Percentiles rank a stretch among this genome's conserved stretches.
Conservation (phyloP, 2,888 invertebrate genomes). For the Acronicta leporina region DNA sequence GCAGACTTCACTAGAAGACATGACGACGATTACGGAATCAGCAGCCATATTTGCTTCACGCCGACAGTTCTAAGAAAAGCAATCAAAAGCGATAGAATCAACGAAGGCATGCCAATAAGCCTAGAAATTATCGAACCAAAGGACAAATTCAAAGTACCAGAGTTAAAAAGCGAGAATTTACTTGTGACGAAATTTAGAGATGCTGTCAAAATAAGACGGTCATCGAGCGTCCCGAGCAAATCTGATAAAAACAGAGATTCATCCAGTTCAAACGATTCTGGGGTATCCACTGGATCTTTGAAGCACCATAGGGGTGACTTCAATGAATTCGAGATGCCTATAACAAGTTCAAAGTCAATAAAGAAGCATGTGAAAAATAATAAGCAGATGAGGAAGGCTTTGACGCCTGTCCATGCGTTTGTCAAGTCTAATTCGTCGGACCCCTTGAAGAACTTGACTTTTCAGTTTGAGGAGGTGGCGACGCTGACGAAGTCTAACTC, state of each 20-base stretch:
- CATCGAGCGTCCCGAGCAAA: constrained; percentile 92
- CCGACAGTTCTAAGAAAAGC: constrained; percentile 82
- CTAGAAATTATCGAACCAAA: constrained; percentile 68
- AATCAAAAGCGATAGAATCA: constrained; percentile 77
- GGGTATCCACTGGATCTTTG: constrained; percentile 91
- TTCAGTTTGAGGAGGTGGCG: constrained; percentile 90
- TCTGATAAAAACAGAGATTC: constrained; percentile 91
- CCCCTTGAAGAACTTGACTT: constrained; percentile 90
- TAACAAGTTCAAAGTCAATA: constrained; percentile 84
- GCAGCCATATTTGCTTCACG: constrained; percentile 79
- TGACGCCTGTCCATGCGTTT: constrained; percentile 88
- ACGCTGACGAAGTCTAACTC: constrained; percentile 90
- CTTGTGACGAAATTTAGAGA: constrained; percentile 84
- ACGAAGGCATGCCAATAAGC: constrained; percentile 69
- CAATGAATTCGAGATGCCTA: constrained; percentile 88
- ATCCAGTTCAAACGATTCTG: constrained; percentile 92
- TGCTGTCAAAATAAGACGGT: constrained; percentile 90
- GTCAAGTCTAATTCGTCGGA: constrained; percentile 91
- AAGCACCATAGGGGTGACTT: constrained; percentile 90
- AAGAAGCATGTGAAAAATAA: constrained; percentile 82
- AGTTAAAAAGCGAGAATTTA: constrained; percentile 79
- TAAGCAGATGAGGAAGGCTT: constrained; percentile 80
- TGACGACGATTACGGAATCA: constrained; percentile 81
- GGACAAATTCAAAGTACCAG: constrained; percentile 81
- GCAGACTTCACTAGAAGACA: constrained; percentile 90